phyloP scores from a whole-genome alignment of 2,113 vertebrate species.

The Eudyptes chrysolophus region DNA sequence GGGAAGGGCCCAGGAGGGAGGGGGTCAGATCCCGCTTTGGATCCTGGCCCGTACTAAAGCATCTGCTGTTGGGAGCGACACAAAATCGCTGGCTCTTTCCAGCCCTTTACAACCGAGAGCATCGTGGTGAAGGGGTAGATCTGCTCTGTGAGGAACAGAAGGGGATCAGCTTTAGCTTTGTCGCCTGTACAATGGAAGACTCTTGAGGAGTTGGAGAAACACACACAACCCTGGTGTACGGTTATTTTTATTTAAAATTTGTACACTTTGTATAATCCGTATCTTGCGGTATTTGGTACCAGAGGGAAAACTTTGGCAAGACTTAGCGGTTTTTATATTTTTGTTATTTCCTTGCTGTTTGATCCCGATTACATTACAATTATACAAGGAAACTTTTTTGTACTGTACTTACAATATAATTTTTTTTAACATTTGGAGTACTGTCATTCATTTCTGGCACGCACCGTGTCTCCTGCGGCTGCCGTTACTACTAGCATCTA shows the following conservation, averaged over 20 bases:
- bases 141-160: background rate
- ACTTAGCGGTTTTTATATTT: slow-evolving; percentile 72
- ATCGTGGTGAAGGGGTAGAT: background rate
- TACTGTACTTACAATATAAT: slow-evolving; percentile 74
- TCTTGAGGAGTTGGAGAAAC: slow-evolving; percentile 50
- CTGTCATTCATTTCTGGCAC: slow-evolving; percentile 18
- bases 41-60: background rate
- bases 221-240: slow-evolving; percentile 29
- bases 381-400: slow-evolving; percentile 72
- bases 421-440: slow-evolving; percentile 64
- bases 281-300: slow-evolving; percentile 75
- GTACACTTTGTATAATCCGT: slow-evolving; percentile 80
- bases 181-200: background rate
- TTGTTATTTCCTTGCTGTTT: slow-evolving; percentile 72
- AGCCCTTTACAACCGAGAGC: background rate
- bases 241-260: slow-evolving; percentile 79
- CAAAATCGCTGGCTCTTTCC: background rate
- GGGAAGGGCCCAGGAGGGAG: background rate
- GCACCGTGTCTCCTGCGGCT: background rate
- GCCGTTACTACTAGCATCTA: too few relatives aligned
- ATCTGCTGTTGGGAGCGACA: background rate
- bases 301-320: slow-evolving; percentile 67
- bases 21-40: background rate
- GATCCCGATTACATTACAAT: slow-evolving; percentile 59
- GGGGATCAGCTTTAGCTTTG: background rate